Conservation (phyloP, 2,888 invertebrate genomes). For the Tridacna gigas region DNA sequence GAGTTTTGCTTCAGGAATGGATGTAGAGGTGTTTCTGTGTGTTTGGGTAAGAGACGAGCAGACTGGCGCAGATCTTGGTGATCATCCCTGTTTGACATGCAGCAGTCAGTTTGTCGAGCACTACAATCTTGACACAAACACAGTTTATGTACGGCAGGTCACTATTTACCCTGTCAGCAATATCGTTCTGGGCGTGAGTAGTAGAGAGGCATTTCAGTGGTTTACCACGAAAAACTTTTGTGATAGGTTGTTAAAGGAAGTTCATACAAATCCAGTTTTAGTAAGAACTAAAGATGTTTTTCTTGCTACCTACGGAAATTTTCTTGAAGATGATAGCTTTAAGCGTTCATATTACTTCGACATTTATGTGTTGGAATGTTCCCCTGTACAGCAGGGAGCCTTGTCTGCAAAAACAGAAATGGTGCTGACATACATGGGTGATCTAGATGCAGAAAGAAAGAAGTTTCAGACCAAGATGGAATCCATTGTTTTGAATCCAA, state of each 20-base stretch:
- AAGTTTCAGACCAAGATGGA: constrained; percentile 56
- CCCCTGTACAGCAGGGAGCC: constrained; percentile 75
- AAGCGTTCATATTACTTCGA: constrained; percentile 72
- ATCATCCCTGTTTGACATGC: constrained; percentile 52
- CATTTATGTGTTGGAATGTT: constrained; percentile 75
- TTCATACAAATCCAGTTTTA: constrained; percentile 69
- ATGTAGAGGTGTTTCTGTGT: constrained; percentile 53
- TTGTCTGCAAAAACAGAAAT: constrained; percentile 75
- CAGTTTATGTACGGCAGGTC: constrained; percentile 68
- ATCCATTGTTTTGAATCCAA: constrained; percentile 40
- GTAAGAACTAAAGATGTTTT: constrained; percentile 77
- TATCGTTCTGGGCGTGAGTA: constrained; percentile 74
- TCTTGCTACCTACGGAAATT: constrained; percentile 71
- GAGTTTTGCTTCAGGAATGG: constrained; percentile 39
- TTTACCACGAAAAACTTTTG: constrained; percentile 75
- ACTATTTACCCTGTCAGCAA: constrained; percentile 72
- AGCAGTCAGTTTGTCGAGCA: constrained; percentile 71
- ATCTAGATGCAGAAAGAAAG: constrained; percentile 51
- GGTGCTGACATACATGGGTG: constrained; percentile 70
- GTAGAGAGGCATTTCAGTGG: constrained; percentile 74
- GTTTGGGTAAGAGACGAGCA: constrained; percentile 29
- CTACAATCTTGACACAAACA: constrained; percentile 70
- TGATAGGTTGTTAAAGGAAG: constrained; percentile 70
- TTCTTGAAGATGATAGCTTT: constrained; percentile 71
- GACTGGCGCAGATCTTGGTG: not conserved